A percentile compares a stretch with the other conserved stretches of the same genome.
Evolutionary conservation across 2,797 vertebrate genomes (phyloP).

Genomic region (Poecile montanus): DNA sequence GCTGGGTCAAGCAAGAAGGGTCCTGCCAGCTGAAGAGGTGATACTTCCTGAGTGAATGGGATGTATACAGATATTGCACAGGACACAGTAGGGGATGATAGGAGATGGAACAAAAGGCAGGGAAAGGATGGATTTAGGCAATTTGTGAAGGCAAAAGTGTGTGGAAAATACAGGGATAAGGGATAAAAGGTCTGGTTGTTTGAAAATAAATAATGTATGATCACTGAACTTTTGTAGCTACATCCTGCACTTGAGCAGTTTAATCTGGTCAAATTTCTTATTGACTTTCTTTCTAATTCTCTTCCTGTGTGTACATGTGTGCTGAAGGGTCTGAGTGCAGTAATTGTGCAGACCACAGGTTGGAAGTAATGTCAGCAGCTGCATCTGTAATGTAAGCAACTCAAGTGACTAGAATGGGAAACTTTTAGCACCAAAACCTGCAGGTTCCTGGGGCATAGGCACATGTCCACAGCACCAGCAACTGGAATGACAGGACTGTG

Average conservation of each 20-base stretch:
- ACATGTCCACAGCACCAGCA: neutral
- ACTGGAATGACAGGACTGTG: accelerated
- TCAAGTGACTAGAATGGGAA: neutral
- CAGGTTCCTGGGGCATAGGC: neutral
- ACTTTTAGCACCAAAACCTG: neutral
- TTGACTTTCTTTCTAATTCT: neutral
- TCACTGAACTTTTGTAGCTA: neutral
- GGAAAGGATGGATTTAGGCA: neutral
- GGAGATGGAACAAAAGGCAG: neutral
- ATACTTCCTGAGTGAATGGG: neutral
- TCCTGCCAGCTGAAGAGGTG: neutral
- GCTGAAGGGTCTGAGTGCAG: neutral
- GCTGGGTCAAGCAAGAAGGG: neutral
- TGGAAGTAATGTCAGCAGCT: neutral
- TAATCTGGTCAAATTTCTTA: neutral
- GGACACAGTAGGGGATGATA: neutral
- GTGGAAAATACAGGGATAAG: neutral
- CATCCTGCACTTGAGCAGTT: neutral
- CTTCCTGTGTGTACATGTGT: neutral
- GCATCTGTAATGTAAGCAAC: neutral
- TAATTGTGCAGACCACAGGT: neutral
- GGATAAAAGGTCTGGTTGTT: neutral
- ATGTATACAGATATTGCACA: neutral
- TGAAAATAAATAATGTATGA: neutral
- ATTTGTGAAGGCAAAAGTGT: neutral